These are phyloP conservation scores for Brachypterus glaber DNA, from an alignment of 2,888 invertebrate genomes.

Conservation along the genomic window DNA sequence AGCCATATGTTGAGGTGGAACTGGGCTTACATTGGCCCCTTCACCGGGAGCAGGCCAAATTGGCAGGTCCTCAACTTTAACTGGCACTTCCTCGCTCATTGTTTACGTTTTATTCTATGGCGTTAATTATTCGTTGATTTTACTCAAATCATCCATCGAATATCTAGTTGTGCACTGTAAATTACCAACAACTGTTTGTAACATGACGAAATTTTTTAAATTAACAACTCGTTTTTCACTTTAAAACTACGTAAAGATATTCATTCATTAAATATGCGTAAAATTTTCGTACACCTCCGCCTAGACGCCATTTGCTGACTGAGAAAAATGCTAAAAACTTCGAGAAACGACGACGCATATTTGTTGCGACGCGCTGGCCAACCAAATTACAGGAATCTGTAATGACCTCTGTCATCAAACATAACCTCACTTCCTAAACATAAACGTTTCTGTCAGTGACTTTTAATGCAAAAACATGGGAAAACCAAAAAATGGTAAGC, in stretches of 20 bases:
- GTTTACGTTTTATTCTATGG: conserved; percentile 24
- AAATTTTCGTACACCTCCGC: conserved; percentile 39
- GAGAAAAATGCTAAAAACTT: conserved; percentile 35
- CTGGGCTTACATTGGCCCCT: conserved; percentile 28
- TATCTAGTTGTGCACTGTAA: conserved; percentile 7
- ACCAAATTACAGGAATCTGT: conserved; percentile 1
- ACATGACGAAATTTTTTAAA: neutral
- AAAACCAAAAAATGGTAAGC: conserved; percentile 23
- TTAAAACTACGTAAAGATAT: conserved; percentile 27
- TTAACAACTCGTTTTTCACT: conserved; percentile 10
- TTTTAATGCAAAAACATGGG: conserved; percentile 22
- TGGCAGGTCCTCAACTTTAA: conserved; percentile 31
- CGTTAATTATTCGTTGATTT: conserved; percentile 24
- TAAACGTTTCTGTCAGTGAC: too few species aligned
- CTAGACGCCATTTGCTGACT: conserved; percentile 43
- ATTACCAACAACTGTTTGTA: neutral
- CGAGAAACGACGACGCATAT: conserved; percentile 20
- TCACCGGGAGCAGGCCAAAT: conserved; percentile 37
- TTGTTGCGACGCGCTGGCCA: conserved; percentile 12
- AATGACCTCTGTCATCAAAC: neutral
- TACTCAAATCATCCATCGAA: conserved; percentile 17
- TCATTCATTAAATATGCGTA: conserved; percentile 39
- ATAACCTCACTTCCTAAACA: too few species aligned
- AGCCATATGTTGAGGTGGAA: conserved; percentile 32
- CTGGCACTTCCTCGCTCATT: conserved; percentile 40